Evolutionary conservation across 2,797 vertebrate species (phyloP).

Genomic region (Phataginus tetradactyla): DNA sequence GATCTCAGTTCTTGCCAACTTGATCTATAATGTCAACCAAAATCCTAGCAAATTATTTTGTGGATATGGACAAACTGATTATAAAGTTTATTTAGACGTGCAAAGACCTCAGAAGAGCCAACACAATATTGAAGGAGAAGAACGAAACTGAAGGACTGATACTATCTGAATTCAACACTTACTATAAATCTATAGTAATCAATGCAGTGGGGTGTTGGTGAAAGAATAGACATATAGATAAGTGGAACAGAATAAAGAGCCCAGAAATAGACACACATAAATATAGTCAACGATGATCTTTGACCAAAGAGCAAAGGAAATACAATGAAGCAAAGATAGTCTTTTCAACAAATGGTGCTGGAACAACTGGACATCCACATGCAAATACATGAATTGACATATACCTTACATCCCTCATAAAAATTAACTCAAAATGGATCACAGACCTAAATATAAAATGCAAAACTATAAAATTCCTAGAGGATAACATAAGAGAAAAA

Average conservation of each 20-base stretch:
- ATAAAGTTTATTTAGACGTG: not conserved
- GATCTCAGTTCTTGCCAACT: not conserved
- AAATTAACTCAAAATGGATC: too few relatives aligned
- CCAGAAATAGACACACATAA: not conserved
- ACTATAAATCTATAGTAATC: not conserved
- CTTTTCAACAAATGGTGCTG: too few relatives aligned
- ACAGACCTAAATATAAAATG: too few relatives aligned
- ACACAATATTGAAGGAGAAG: not conserved
- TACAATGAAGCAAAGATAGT: too few relatives aligned
- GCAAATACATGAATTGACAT: too few relatives aligned
- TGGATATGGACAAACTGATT: not conserved
- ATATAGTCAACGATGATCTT: not conserved
- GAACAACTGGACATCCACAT: too few relatives aligned
- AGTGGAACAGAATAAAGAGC: not conserved
- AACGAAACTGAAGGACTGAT: not conserved
- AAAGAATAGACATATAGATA: not conserved
- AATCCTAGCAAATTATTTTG: not conserved
- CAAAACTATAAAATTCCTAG: too few relatives aligned
- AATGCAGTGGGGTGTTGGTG: not conserved
- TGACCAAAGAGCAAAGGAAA: not conserved
- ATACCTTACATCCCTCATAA: too few relatives aligned
- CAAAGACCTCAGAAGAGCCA: not conserved
- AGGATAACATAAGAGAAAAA: too few relatives aligned
- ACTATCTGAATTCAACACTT: not conserved
- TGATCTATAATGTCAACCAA: not conserved